A percentile compares a stretch with the other conserved stretches of the same genome.
phyloP scores from a whole-genome alignment of 1,140 invertebrate genomes.

The Matsumurasca onukii region DNA sequence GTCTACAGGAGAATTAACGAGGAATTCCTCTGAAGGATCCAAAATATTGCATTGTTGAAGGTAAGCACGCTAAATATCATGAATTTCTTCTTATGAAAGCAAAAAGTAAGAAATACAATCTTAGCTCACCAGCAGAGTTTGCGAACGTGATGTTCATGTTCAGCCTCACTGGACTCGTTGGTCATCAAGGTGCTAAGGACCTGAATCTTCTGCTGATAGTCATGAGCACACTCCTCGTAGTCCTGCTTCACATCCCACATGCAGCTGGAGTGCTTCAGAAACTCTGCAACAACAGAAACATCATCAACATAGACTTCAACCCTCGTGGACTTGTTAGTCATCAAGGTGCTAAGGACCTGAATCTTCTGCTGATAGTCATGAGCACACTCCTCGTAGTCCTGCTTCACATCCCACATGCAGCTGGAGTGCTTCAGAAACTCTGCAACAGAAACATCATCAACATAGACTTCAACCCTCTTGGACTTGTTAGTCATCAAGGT shows the following conservation, averaged over 20 bases:
- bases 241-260: conserved; percentile 64
- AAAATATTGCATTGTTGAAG: too few species aligned
- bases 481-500: too few species aligned
- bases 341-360: conserved; percentile 43
- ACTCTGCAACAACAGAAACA: conserved; percentile 56
- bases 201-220: conserved; percentile 62
- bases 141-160: conserved; percentile 49
- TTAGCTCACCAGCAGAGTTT: conserved; percentile 61
- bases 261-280: conserved; percentile 66
- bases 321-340: conserved; percentile 5
- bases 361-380: conserved; percentile 64
- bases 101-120: background rate
- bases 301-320: too few species aligned
- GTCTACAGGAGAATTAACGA: too few species aligned
- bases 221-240: conserved; percentile 65
- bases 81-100: too few species aligned
- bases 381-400: conserved; percentile 66
- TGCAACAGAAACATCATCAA: too few species aligned
- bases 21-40: too few species aligned
- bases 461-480: too few species aligned
- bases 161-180: conserved; percentile 16
- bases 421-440: conserved; percentile 68
- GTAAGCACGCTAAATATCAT: too few species aligned
- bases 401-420: conserved; percentile 65
- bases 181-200: conserved; percentile 40